phyloP scores from a whole-genome alignment of 2,797 vertebrate species.

The Aldrovandia affinis region DNA sequence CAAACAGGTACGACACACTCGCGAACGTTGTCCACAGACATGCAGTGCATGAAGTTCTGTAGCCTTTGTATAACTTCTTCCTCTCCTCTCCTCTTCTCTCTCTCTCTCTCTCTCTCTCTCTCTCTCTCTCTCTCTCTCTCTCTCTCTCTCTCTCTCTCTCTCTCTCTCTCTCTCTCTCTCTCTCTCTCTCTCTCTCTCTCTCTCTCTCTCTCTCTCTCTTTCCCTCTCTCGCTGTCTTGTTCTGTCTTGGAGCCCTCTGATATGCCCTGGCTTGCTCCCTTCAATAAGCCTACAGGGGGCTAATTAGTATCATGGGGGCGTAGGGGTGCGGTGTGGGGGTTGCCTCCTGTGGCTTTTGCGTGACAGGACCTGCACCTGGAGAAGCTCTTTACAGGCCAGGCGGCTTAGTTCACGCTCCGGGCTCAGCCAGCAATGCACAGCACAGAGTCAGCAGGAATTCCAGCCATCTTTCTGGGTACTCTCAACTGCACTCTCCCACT shows the following conservation, averaged over 20 bases:
- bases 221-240: conserved; percentile 26
- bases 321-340: conserved; percentile 14
- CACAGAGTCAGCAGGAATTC: conserved; percentile 36
- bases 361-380: conserved; percentile 49
- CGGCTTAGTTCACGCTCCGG: conserved; percentile 32
- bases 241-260: conserved; percentile 43
- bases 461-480: conserved; percentile 29
- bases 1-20: background rate
- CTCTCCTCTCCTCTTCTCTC: background rate
- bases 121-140: background rate
- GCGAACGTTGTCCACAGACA: background rate
- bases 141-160: conserved; percentile 16
- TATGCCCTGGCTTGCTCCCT: conserved; percentile 57
- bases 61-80: conserved; percentile 23
- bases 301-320: conserved; percentile 55
- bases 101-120: conserved; percentile 1
- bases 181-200: conserved; percentile 10
- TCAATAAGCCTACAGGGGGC: conserved; percentile 50
- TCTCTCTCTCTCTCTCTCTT: conserved; percentile 26
- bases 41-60: background rate
- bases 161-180: background rate
- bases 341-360: conserved; percentile 46
- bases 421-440: conserved; percentile 23
- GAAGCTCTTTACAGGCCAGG: conserved; percentile 38
- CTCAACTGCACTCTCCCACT: conserved; percentile 11